Percentiles rank a stretch among this genome's conserved stretches.
Conservation (phyloP, 2,113 vertebrate species). For the Suricata suricatta region DNA sequence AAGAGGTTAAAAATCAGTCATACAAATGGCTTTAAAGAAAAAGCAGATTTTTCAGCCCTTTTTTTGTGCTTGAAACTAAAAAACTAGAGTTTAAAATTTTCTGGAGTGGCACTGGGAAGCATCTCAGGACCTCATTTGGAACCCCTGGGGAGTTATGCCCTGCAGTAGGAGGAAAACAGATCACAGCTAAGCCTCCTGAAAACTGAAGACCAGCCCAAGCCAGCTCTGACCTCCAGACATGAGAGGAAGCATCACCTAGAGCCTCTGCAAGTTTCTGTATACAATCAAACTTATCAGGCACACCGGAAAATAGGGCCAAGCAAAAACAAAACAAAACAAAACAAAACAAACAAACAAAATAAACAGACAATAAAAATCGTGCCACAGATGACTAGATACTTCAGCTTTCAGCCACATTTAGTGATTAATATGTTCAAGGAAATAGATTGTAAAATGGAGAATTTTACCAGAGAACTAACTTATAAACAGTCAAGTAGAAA, state of each 20-base stretch:
- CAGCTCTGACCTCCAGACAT: background rate
- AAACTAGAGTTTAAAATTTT: background rate
- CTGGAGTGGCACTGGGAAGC: background rate
- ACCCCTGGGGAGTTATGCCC: background rate
- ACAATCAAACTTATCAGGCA: background rate
- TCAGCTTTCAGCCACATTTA: background rate
- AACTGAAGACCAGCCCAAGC: accelerated
- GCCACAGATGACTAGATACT: background rate
- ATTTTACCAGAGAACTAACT: background rate
- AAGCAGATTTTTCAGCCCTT: background rate
- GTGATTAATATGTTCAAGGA: background rate
- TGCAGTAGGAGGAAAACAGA: too few relatives aligned
- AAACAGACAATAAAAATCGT: background rate
- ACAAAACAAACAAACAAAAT: too few relatives aligned
- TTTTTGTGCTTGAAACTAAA: background rate
- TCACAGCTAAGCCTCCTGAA: background rate
- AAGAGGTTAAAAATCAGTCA: background rate
- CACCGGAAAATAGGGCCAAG: background rate
- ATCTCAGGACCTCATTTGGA: background rate
- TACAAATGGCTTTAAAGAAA: background rate
- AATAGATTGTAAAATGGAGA: background rate
- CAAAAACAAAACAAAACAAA: background rate
- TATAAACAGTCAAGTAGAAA: background rate
- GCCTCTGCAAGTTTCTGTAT: background rate
- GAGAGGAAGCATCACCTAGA: background rate